Base-by-base conservation (phyloP, 2,113 vertebrate genomes). In the Stercorarius parasiticus region DNA sequence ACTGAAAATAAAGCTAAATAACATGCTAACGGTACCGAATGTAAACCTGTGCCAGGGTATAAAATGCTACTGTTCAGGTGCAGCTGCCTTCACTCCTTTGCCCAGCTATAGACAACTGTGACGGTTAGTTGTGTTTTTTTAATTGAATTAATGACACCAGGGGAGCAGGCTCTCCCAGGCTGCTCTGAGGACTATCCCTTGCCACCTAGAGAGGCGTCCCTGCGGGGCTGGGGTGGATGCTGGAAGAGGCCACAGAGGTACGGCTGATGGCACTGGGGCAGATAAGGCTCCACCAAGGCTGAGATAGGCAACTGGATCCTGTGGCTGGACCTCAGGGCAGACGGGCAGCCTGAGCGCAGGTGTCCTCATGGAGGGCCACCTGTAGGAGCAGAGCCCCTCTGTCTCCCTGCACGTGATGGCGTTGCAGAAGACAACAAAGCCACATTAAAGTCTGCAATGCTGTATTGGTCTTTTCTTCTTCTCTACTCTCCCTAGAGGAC, bases 401-500 rank as follows among this genome's bases (percentile, higher is more conserved):
- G 4, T 23, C 38, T 53, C 59, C 49, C 18, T 82, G 79, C 42
- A 26, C 0, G 0, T 21, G n/a, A 27, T 14, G 47, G 18, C 3
- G 11, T 59, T 47, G 61, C 38, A 72, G 78, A 49, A 49, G 61
- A 65, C 45, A 67, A 50, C 43, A 61, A 76, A 96, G 45, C 26
- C 23, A 25, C 4, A 2, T 40, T 52, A 5, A 83, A 76, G 21
- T 36, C 62, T 90, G 70, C 43, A 70, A 38, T 50, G 79, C 47
- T 90, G 40, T 22, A 43, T 66, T 1, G 0, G 58, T 64, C 78
- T 91, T 80, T 42, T 59, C 67, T 73, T 20, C 52, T 79, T 74
- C 77, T 93, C 56, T 78, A 8, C 59, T 88, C 59, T 94, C 88
- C 90, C 85, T 47, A 92, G 93, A 91, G 93, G 40, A 81, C 40